phyloP scores from a whole-genome alignment of 1,140 invertebrate genomes.

The Drosophila pallidifrons region DNA sequence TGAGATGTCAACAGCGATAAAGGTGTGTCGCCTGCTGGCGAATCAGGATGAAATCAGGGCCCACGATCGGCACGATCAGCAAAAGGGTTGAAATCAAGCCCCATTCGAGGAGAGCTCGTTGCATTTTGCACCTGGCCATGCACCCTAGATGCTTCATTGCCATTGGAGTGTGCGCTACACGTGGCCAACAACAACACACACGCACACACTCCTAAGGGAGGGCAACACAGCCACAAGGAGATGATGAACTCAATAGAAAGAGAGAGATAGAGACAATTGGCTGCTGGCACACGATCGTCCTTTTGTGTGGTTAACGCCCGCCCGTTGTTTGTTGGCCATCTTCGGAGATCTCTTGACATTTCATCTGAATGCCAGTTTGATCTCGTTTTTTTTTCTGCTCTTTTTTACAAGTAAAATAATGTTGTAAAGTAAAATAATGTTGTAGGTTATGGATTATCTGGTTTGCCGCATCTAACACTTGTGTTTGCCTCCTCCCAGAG shows the following conservation, averaged over 20 bases:
- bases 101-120: conserved; percentile 12
- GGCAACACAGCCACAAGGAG: background rate
- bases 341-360: conserved; percentile 48
- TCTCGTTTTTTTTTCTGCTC: conserved; percentile 34
- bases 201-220: background rate
- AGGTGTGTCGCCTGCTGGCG: conserved; percentile 46
- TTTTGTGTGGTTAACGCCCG: conserved; percentile 71
- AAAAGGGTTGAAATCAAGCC: conserved; percentile 41
- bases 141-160: conserved; percentile 25
- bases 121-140: conserved; percentile 67
- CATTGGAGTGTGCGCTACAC: conserved; percentile 78
- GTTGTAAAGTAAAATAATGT: conserved; percentile 73
- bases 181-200: conserved; percentile 40
- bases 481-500: conserved; percentile 20
- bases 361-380: conserved; percentile 31
- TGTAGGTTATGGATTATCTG: conserved; percentile 68
- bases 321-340: conserved; percentile 66
- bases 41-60: conserved; percentile 56
- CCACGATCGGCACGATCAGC: conserved; percentile 39
- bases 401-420: conserved; percentile 71
- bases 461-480: conserved; percentile 51
- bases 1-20: conserved; percentile 67
- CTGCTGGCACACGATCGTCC: conserved; percentile 46
- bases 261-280: conserved; percentile 23
- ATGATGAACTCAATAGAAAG: background rate